These are phyloP conservation scores for Muntiacus reevesi DNA, from an alignment of 2,113 vertebrate species.

Conservation along the genomic window DNA sequence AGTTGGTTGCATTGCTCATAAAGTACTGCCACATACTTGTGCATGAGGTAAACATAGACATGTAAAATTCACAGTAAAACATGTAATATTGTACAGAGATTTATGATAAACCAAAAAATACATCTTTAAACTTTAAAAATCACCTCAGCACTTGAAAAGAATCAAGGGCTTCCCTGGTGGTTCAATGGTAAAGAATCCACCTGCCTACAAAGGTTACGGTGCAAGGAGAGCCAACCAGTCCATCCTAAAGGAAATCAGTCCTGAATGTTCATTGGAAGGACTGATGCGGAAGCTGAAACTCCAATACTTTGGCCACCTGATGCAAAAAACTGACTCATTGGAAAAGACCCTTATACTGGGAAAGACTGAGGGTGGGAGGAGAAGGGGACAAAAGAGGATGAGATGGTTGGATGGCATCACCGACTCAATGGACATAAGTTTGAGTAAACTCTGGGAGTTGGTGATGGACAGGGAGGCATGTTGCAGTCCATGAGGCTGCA, in stretches of 20 bases:
- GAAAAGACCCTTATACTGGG: neutral
- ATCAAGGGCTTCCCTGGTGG: neutral
- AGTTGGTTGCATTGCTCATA: neutral
- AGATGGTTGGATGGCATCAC: neutral
- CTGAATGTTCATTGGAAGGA: neutral
- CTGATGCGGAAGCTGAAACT: neutral
- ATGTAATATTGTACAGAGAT: neutral
- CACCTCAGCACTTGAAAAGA: neutral
- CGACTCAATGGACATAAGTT: neutral
- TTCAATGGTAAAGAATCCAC: neutral
- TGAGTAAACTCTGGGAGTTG: neutral
- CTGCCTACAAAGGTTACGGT: neutral
- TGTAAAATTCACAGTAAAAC: neutral
- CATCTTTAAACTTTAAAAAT: neutral
- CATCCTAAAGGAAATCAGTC: neutral
- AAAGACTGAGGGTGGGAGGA: neutral
- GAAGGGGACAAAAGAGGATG: neutral
- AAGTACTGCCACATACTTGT: neutral
- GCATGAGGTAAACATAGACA: neutral
- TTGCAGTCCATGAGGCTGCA: accelerated
- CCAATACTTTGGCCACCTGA: neutral
- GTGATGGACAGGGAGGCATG: neutral
- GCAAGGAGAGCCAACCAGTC: neutral
- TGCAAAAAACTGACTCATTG: accelerated
- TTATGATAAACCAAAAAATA: neutral